Conservation (phyloP, 2,113 vertebrate genomes). For the Entelurus aequoreus region DNA sequence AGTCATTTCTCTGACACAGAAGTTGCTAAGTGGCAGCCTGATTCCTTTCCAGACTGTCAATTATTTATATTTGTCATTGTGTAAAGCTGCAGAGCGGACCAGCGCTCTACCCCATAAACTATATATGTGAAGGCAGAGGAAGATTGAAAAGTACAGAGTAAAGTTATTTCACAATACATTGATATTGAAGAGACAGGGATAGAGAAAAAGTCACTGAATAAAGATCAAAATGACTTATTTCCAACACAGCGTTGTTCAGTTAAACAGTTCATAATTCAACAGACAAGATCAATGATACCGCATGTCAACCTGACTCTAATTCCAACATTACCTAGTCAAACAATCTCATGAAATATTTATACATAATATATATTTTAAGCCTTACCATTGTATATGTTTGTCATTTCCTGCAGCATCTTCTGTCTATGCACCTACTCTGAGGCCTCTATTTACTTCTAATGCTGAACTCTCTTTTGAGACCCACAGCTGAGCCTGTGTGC, state of each 20-base stretch:
- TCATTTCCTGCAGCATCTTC: constrained; percentile 36
- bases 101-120: constrained; percentile 25
- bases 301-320: constrained; percentile 14
- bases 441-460: constrained; percentile 35
- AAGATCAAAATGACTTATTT: constrained; percentile 43
- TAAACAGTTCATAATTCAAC: constrained; percentile 29
- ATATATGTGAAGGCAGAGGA: constrained; percentile 49
- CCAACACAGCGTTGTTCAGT: constrained; percentile 35
- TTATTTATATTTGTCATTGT: constrained; percentile 66
- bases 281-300: constrained; percentile 38
- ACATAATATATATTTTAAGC: constrained; percentile 4
- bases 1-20: constrained; percentile 43
- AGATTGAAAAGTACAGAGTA: constrained; percentile 19
- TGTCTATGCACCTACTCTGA: constrained; percentile 41
- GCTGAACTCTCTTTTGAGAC: constrained; percentile 57
- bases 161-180: constrained; percentile 48
- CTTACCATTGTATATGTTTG: constrained; percentile 61
- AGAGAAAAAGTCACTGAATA: constrained; percentile 46
- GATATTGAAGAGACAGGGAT: constrained; percentile 42
- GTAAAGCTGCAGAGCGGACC: constrained; percentile 44
- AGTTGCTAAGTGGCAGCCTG: constrained; percentile 62
- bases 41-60: constrained; percentile 54
- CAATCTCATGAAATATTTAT: constrained; percentile 39
- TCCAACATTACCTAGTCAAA: constrained; percentile 31
- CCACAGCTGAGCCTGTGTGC: constrained; percentile 64